These are phyloP conservation scores for Apodemus speciosus DNA, from an alignment of 2,113 vertebrate species.

Conservation along the genomic window DNA sequence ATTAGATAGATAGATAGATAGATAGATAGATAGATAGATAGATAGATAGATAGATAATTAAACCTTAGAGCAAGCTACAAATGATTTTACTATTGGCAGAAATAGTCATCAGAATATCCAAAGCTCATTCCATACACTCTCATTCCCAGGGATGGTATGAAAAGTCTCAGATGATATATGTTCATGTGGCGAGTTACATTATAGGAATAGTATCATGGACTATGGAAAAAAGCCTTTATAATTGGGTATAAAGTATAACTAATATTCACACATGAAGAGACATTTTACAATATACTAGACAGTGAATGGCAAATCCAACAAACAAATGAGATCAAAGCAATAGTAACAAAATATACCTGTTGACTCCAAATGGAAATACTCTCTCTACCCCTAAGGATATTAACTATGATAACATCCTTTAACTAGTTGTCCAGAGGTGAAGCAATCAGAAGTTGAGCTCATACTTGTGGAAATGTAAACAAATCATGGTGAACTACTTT, in stretches of 20 bases:
- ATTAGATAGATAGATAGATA: too few relatives aligned
- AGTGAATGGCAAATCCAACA: neutral
- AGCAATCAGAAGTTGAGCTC: neutral
- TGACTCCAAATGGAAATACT: neutral
- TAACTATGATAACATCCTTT: neutral
- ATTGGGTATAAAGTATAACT: neutral
- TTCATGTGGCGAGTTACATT: neutral
- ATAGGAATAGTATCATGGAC: neutral
- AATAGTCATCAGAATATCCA: neutral
- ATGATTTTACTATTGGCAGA: neutral
- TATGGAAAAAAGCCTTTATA: neutral
- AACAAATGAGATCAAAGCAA: neutral
- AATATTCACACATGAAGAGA: neutral
- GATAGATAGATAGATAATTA: neutral
- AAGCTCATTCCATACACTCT: neutral
- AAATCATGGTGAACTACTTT: neutral
- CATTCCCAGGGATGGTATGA: rapidly evolving
- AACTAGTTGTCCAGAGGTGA: neutral
- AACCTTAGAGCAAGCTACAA: neutral
- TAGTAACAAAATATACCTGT: neutral
- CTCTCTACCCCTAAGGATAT: neutral
- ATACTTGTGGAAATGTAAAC: neutral
- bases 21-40: neutral
- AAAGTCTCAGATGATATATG: neutral
- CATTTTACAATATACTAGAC: neutral